phyloP scores from a whole-genome alignment of 2,113 vertebrate species.

The Alosa alosa region DNA sequence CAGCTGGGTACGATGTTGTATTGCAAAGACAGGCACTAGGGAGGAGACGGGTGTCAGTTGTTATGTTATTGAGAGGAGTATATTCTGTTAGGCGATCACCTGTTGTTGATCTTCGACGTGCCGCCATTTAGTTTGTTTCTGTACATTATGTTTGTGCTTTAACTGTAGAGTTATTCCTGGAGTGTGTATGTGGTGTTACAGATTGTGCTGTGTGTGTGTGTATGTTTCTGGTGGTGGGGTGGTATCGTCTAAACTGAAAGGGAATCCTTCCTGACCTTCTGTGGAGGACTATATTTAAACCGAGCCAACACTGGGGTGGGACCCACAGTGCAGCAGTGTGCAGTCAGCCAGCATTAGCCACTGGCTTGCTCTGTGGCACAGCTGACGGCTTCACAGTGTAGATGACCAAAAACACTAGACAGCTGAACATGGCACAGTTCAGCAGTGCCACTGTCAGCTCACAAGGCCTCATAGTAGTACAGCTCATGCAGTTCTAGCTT shows the following conservation, averaged over 20 bases:
- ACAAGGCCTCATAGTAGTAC: background rate
- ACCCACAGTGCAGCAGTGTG: constrained; percentile 23
- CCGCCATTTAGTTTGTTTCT: background rate
- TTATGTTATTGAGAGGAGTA: background rate
- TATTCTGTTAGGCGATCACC: background rate
- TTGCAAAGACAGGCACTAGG: background rate
- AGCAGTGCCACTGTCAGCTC: background rate
- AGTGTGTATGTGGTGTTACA: background rate
- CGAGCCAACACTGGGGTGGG: background rate
- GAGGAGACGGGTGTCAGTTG: background rate
- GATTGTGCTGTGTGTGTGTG: background rate
- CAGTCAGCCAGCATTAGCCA: background rate
- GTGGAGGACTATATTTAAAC: constrained; percentile 16
- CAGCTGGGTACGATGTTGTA: background rate
- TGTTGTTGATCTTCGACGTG: background rate
- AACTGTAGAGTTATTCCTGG: constrained; percentile 4
- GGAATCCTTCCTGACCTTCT: constrained; percentile 13
- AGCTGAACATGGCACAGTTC: background rate
- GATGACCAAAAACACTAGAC: background rate
- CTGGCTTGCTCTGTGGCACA: background rate
- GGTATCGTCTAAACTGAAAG: constrained; percentile 4
- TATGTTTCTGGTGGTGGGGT: background rate
- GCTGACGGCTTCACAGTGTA: background rate
- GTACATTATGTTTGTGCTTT: background rate
- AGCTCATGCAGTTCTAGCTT: background rate